A percentile compares a stretch with the other conserved stretches of the same genome.
phyloP scores from a whole-genome alignment of 2,113 vertebrate species.

The Pimephales promelas region DNA sequence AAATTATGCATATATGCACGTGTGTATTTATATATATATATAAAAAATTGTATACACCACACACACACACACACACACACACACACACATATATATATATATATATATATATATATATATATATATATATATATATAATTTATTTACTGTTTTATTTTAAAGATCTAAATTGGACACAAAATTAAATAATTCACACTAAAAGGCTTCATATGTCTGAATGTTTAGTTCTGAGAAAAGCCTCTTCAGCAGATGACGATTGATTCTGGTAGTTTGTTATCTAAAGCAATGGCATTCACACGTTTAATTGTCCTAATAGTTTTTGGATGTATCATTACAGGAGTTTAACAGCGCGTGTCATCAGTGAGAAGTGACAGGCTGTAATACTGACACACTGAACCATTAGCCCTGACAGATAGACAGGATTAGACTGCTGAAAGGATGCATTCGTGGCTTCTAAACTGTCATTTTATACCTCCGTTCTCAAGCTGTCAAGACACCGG shows the following conservation, averaged over 20 bases:
- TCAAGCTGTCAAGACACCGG: neutral
- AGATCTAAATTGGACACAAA: too few relatives aligned
- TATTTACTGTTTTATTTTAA: too few relatives aligned
- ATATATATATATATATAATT: too few relatives aligned
- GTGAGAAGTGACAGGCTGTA: neutral
- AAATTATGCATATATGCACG: too few relatives aligned
- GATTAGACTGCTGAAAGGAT: neutral
- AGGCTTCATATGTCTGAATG: neutral
- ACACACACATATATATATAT: too few relatives aligned
- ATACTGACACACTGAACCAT: neutral
- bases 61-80: too few relatives aligned
- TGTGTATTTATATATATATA: too few relatives aligned
- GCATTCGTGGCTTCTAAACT: neutral
- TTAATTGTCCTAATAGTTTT: neutral
- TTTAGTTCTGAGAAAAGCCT: neutral
- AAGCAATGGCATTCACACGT: neutral
- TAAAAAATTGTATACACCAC: too few relatives aligned
- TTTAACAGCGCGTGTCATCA: neutral
- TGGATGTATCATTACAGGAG: neutral
- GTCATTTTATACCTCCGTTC: neutral
- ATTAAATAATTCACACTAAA: too few relatives aligned
- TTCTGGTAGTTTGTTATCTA: neutral
- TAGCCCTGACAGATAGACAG: neutral
- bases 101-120: too few relatives aligned
- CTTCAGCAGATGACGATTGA: neutral